Percentiles rank a stretch among this genome's conserved stretches.
These are phyloP conservation scores for Xanthorhoe designata DNA, from an alignment of 2,888 invertebrate genomes.

Conservation along the genomic window DNA sequence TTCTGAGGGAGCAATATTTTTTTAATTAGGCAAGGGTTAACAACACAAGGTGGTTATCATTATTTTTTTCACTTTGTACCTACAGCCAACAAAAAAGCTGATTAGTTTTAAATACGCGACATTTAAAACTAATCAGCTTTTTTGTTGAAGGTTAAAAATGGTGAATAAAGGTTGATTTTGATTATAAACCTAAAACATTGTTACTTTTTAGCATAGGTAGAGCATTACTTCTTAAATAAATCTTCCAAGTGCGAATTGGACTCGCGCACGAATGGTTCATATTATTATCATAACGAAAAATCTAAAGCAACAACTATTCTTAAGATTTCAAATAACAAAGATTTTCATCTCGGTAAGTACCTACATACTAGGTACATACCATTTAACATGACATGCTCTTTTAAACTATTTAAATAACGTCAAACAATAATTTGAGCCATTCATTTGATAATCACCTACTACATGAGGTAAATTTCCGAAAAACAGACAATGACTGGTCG, in stretches of 20 bases:
- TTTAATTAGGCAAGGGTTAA: conserved; percentile 78
- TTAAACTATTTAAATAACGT: conserved; percentile 49
- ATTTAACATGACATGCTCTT: neutral
- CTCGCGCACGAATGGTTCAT: no score
- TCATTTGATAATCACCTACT: conserved; percentile 75
- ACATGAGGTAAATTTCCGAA: conserved; percentile 53
- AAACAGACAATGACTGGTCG: conserved; percentile 82
- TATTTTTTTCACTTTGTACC: conserved; percentile 42
- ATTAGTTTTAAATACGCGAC: neutral
- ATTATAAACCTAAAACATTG: no score
- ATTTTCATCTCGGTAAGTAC: no score
- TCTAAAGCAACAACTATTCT: no score
- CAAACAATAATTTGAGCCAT: conserved; percentile 56
- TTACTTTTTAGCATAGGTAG: no score
- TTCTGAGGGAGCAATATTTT: conserved; percentile 79
- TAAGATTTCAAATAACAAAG: no score
- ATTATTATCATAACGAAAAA: no score
- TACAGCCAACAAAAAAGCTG: neutral
- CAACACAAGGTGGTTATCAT: conserved; percentile 43
- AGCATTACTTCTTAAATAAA: no score
- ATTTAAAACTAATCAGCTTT: no score
- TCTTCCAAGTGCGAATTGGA: no score
- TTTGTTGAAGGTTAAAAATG: neutral
- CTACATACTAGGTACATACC: no score
- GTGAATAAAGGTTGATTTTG: no score